Conservation (phyloP, 2,113 vertebrate genomes). For the Paracanthobrama guichenoti region DNA sequence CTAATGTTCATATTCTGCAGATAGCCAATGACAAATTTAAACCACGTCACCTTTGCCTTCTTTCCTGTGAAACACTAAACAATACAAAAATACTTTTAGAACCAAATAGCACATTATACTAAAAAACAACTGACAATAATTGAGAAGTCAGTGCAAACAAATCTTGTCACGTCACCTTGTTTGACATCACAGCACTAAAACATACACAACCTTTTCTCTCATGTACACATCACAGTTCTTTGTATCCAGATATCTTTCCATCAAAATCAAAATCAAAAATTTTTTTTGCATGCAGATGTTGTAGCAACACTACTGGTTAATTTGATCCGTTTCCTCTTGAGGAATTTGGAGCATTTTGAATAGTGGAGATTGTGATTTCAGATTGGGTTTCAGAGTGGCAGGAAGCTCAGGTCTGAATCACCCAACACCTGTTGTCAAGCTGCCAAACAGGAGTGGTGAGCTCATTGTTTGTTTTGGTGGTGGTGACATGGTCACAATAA, state of each 20-base stretch:
- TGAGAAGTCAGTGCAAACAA: no score
- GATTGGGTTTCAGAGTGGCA: constrained; percentile 15
- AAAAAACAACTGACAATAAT: no score
- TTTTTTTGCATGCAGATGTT: not conserved
- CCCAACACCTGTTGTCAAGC: constrained; percentile 51
- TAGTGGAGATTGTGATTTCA: not conserved
- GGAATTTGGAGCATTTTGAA: not conserved
- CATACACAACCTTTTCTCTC: not conserved
- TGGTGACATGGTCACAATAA: constrained; percentile 29
- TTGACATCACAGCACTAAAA: constrained; percentile 24
- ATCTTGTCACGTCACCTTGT: not conserved
- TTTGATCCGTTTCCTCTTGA: not conserved
- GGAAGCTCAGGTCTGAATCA: constrained; percentile 36
- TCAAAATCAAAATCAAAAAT: not conserved
- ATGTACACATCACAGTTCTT: not conserved
- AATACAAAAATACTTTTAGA: no score
- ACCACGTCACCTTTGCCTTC: not conserved
- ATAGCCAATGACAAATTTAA: constrained; percentile 1
- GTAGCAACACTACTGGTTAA: not conserved
- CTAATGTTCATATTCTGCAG: constrained; percentile 23
- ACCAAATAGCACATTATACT: no score
- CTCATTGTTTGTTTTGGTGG: constrained; percentile 59
- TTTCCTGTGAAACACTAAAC: no score
- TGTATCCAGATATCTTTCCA: not conserved
- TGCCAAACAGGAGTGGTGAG: constrained; percentile 40